These are phyloP conservation scores for Rhineura floridana DNA, from an alignment of 2,113 vertebrate species.

Conservation along the genomic window DNA sequence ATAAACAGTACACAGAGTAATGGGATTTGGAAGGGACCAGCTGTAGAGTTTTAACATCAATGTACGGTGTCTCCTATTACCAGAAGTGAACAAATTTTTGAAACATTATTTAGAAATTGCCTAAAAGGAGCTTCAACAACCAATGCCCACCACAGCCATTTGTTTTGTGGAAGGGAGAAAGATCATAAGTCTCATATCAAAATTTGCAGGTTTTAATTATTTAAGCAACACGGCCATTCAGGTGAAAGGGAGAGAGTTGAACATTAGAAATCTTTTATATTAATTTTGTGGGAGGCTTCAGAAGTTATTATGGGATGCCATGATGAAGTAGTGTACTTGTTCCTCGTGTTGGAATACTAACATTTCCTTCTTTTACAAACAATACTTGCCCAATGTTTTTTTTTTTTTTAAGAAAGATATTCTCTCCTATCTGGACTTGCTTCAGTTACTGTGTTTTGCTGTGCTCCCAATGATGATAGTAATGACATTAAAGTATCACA, in stretches of 20 bases:
- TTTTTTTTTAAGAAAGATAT: not conserved
- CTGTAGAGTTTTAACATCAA: slow-evolving; percentile 39
- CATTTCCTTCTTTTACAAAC: not conserved
- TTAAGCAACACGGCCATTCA: slow-evolving; percentile 15
- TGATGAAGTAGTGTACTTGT: slow-evolving; percentile 1
- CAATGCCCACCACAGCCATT: slow-evolving; percentile 19
- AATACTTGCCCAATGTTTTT: slow-evolving; percentile 17
- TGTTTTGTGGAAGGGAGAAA: not conserved
- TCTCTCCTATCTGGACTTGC: not conserved
- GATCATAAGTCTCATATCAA: slow-evolving; percentile 13
- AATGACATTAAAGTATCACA: not conserved
- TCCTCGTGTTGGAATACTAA: not conserved
- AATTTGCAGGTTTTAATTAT: slow-evolving; percentile 51
- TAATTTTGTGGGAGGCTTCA: slow-evolving; percentile 35
- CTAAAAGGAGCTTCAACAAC: slow-evolving; percentile 25
- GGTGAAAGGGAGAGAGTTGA: not conserved
- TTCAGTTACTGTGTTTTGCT: not conserved
- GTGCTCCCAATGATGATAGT: not conserved
- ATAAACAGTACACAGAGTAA: slow-evolving; percentile 27
- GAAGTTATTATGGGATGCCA: slow-evolving; percentile 1
- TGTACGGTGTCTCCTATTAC: slow-evolving; percentile 27
- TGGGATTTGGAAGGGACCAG: not conserved
- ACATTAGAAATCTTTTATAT: slow-evolving; percentile 5
- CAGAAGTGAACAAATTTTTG: slow-evolving; percentile 29
- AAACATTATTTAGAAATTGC: slow-evolving; percentile 9